Evolutionary conservation across 92 coral and sea anemone species (phyloP).

Genomic region (Epizoanthus scotinus): DNA sequence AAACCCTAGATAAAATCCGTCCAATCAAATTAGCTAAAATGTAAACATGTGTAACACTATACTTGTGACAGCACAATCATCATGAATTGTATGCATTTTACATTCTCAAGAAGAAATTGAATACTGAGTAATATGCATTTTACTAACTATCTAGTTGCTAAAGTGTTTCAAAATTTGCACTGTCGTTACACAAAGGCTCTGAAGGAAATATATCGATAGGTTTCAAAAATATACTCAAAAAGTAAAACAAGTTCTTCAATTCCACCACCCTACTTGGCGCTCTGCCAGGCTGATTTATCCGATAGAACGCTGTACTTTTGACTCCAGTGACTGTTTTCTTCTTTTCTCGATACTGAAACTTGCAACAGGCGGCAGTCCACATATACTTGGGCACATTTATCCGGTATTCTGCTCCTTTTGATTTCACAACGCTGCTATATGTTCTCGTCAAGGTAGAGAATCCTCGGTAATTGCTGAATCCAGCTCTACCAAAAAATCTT

Average conservation of each 20-base stretch:
- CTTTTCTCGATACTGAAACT: background rate
- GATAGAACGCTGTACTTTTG: background rate
- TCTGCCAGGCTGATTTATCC: too few relatives aligned
- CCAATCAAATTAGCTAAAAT: too few relatives aligned
- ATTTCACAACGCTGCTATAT: background rate
- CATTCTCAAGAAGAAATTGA: too few relatives aligned
- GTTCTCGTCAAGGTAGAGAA: background rate
- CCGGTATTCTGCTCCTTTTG: background rate
- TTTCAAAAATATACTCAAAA: background rate
- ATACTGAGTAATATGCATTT: too few relatives aligned
- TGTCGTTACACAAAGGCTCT: background rate
- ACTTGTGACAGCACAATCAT: too few relatives aligned
- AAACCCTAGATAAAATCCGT: too few relatives aligned
- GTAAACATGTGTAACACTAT: too few relatives aligned
- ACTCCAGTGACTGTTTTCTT: too few relatives aligned
- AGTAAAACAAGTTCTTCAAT: background rate
- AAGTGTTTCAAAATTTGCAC: background rate
- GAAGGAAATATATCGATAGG: background rate
- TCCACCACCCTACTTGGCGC: background rate
- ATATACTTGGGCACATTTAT: conserved; percentile 8
- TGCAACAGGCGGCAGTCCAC: conserved; percentile 15
- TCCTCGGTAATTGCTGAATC: conserved; percentile 44
- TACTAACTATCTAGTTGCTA: too few relatives aligned
- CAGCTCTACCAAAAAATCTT: conserved; percentile 42
- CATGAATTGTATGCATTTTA: too few relatives aligned